Evolutionary conservation across 2,113 vertebrate genomes (phyloP).

Genomic region (Pteropus alecto): DNA sequence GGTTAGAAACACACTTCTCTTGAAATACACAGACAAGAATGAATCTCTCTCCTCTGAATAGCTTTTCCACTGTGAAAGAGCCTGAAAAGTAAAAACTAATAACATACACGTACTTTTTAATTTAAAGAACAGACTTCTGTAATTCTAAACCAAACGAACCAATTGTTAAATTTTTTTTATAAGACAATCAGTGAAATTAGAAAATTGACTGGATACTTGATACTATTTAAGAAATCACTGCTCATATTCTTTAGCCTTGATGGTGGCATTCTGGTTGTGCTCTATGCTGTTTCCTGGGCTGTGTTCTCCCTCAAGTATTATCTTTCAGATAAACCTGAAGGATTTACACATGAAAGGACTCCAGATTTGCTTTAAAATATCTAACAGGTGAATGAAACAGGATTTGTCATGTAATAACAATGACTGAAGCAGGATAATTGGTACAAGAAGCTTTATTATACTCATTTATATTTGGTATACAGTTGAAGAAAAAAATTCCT

Average conservation of each 20-base stretch:
- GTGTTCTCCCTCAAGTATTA: neutral
- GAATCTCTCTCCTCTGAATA: neutral
- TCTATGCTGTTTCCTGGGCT: neutral
- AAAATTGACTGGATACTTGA: neutral
- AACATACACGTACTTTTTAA: neutral
- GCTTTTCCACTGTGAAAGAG: neutral
- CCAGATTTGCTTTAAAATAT: neutral
- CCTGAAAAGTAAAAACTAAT: slow-evolving; percentile 16
- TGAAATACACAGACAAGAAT: slow-evolving; percentile 12
- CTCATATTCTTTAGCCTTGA: neutral
- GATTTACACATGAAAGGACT: neutral
- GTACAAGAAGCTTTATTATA: neutral
- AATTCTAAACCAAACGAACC: slow-evolving; percentile 22
- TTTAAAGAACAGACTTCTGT: neutral
- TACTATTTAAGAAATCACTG: neutral
- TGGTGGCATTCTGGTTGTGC: neutral
- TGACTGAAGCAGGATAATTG: neutral
- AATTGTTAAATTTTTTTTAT: neutral
- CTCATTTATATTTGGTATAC: neutral
- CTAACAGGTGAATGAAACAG: neutral
- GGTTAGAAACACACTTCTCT: neutral
- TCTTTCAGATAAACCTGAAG: slow-evolving; percentile 16
- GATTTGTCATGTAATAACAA: neutral
- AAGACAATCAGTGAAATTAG: neutral
- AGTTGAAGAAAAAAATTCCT: neutral